Conservation (phyloP, 2,888 invertebrate species). For the Trichacis sp. region DNA sequence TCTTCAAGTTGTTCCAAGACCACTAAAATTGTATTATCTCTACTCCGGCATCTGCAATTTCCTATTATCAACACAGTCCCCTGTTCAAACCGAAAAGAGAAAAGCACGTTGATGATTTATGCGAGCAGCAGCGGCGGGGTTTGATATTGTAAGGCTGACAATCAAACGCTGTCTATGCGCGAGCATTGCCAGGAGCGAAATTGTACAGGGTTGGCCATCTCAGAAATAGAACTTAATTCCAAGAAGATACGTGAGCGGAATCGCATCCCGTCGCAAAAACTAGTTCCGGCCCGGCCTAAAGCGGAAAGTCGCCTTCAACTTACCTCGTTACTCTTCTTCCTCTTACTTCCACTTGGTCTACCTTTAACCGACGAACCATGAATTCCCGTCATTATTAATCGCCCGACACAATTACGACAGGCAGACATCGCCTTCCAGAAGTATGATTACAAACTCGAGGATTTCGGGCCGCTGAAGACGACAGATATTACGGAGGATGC, state of each 20-base stretch:
- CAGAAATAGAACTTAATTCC: slow-evolving; percentile 64
- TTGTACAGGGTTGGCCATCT: slow-evolving; percentile 29
- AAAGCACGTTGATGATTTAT: slow-evolving; percentile 39
- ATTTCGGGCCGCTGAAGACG: slow-evolving; percentile 11
- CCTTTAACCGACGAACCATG: slow-evolving; percentile 19
- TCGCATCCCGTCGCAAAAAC: slow-evolving; percentile 42
- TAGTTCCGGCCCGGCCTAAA: slow-evolving; percentile 31
- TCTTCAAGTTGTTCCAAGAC: too few species aligned
- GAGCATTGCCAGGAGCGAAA: slow-evolving; percentile 32
- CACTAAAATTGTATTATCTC: too few species aligned
- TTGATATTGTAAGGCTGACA: slow-evolving; percentile 20
- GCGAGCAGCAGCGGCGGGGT: not conserved
- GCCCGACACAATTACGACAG: slow-evolving; percentile 22
- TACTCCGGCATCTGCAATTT: too few species aligned
- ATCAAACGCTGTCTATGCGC: slow-evolving; percentile 13
- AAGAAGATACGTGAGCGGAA: slow-evolving; percentile 62
- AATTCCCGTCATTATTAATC: slow-evolving; percentile 35
- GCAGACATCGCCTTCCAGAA: slow-evolving; percentile 14
- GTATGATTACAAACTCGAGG: slow-evolving; percentile 17
- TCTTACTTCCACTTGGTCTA: slow-evolving; percentile 28
- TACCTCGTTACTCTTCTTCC: slow-evolving; percentile 23
- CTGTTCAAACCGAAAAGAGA: too few species aligned
- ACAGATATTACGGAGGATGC: slow-evolving; percentile 16
- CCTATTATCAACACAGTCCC: too few species aligned
- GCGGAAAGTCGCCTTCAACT: slow-evolving; percentile 31